phyloP scores from a whole-genome alignment of 1,140 invertebrate species.

The Solenopsis fugax region DNA sequence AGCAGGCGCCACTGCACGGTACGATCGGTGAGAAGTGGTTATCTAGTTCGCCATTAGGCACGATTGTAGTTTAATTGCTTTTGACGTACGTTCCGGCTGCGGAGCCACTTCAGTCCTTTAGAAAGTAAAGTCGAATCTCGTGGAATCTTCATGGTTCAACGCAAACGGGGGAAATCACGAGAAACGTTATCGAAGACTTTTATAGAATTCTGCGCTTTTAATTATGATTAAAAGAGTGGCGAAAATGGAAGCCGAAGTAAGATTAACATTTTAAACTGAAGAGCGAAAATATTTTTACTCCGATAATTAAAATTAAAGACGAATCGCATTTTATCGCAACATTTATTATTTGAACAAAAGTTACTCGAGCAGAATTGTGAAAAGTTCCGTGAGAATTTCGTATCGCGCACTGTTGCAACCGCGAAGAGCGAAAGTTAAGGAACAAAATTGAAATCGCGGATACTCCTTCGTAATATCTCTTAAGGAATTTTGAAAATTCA shows the following conservation, averaged over 20 bases:
- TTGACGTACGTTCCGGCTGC: conserved; percentile 45
- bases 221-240: conserved; percentile 10
- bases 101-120: conserved; percentile 39
- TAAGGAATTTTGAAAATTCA: not conserved
- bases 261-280: not conserved
- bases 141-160: not conserved
- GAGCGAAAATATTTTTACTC: conserved; percentile 32
- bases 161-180: not conserved
- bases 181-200: not conserved
- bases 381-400: not conserved
- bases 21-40: conserved; percentile 58
- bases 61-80: conserved; percentile 78
- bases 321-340: not conserved
- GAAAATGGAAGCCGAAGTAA: not conserved
- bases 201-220: not conserved
- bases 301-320: not conserved
- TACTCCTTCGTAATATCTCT: not conserved
- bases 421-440: not conserved
- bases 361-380: not conserved
- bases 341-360: not conserved
- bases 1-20: conserved; percentile 45
- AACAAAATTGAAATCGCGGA: not conserved
- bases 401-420: too few relatives aligned
- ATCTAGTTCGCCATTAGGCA: conserved; percentile 67
- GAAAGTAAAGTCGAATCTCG: conserved; percentile 31